phyloP scores from a whole-genome alignment of 2,797 vertebrate genomes.

The Pteropus rufus region DNA sequence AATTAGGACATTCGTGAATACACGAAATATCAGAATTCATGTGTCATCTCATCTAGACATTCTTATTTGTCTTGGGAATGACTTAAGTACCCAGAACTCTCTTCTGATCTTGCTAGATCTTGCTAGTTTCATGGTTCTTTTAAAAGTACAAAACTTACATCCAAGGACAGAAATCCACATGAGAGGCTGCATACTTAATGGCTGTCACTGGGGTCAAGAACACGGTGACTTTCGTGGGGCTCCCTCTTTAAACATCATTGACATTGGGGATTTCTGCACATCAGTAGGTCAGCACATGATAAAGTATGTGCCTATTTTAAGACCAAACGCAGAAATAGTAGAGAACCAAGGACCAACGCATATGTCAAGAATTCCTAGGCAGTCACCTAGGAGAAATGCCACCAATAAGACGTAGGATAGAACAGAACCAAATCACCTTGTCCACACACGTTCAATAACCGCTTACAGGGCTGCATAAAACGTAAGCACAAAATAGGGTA shows the following conservation, averaged over 20 bases:
- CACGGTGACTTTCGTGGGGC: background rate
- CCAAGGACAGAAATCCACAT: background rate
- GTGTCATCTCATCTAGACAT: background rate
- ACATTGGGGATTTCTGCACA: background rate
- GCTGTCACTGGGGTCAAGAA: background rate
- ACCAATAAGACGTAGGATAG: background rate
- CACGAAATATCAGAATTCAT: background rate
- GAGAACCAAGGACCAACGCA: background rate
- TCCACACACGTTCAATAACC: background rate
- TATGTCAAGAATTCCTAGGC: background rate
- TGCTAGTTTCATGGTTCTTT: background rate
- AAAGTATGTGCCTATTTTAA: slow-evolving; percentile 38
- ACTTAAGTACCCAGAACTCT: background rate
- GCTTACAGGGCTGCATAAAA: background rate
- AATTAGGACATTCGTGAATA: background rate
- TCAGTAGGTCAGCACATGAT: background rate
- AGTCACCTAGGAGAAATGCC: background rate
- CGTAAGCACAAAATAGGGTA: background rate
- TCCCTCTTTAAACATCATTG: background rate
- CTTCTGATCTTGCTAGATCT: background rate
- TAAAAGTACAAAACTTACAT: background rate
- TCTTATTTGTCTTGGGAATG: background rate
- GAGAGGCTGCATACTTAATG: background rate
- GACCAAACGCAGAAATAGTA: background rate
- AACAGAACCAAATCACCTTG: background rate